Conservation (phyloP, 2,797 vertebrate species). For the Propithecus perrieri region DNA sequence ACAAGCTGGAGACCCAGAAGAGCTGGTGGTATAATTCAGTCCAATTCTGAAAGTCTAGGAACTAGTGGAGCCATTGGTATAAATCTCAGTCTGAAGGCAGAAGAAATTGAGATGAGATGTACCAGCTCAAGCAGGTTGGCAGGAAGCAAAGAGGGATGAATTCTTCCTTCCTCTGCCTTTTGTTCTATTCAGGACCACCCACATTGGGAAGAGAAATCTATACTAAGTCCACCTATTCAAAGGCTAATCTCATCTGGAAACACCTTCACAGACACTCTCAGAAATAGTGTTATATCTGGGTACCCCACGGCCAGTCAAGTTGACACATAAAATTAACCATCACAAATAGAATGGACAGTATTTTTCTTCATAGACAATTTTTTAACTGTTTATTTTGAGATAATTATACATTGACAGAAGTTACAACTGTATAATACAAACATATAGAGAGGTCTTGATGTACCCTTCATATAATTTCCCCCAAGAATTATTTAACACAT, state of each 20-base stretch:
- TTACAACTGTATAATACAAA: background rate
- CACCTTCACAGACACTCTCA: background rate
- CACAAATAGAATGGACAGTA: background rate
- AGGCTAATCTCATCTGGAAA: background rate
- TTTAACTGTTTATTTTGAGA: conserved; percentile 11
- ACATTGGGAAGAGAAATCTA: background rate
- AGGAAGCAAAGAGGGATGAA: background rate
- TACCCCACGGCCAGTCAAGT: background rate
- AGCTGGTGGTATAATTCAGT: background rate
- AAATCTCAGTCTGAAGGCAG: background rate
- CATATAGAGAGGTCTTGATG: background rate
- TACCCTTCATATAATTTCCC: background rate
- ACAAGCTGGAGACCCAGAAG: background rate
- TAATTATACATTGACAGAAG: background rate
- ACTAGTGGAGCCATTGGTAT: background rate
- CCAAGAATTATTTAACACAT: background rate
- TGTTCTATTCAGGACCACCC: background rate
- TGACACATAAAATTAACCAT: background rate
- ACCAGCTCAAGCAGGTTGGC: background rate
- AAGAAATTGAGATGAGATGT: background rate
- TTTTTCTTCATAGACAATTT: background rate
- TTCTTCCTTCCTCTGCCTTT: background rate
- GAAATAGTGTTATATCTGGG: background rate
- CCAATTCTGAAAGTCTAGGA: background rate
- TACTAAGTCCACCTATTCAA: background rate